Percentiles rank a stretch among this genome's conserved stretches.
Evolutionary conservation across 2,113 vertebrate species (phyloP).

Genomic region (Paraplagusia blochii): DNA sequence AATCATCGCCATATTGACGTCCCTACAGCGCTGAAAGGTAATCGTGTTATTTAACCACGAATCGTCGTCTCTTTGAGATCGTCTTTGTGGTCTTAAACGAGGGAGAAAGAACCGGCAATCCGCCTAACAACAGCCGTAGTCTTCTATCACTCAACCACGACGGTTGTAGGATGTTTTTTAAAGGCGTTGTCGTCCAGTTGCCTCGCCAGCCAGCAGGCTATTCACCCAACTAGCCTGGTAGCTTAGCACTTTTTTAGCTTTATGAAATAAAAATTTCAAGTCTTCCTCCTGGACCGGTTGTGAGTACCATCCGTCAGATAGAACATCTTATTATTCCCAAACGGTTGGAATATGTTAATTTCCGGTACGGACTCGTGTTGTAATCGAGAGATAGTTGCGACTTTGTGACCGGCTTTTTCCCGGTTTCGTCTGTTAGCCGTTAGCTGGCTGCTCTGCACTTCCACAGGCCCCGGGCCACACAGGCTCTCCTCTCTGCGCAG

Average conservation of each 20-base stretch:
- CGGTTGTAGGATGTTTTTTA: conserved; percentile 56
- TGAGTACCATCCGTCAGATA: no score
- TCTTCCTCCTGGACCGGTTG: neutral
- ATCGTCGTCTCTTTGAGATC: conserved; percentile 36
- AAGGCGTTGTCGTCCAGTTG: conserved; percentile 73
- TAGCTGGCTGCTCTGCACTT: conserved; percentile 54
- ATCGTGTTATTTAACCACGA: conserved; percentile 61
- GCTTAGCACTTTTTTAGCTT: conserved; percentile 67
- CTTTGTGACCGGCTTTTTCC: conserved; percentile 71
- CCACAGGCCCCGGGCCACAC: conserved; percentile 49
- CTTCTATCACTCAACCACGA: conserved; percentile 3
- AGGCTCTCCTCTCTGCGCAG: conserved; percentile 27
- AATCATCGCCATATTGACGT: conserved; percentile 77
- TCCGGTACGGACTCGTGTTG: neutral
- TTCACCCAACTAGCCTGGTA: conserved; percentile 65
- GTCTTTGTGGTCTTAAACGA: neutral
- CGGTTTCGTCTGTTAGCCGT: conserved; percentile 34
- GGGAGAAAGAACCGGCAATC: neutral
- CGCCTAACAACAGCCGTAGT: conserved; percentile 6
- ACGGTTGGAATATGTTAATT: neutral
- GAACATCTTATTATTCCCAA: neutral
- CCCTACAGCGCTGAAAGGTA: conserved; percentile 73
- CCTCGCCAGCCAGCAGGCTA: conserved; percentile 68
- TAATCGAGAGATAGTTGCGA: conserved; percentile 37
- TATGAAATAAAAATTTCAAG: conserved; percentile 46